Evolutionary conservation across 2,113 vertebrate genomes (phyloP).

Genomic region (Halichoeres trimaculatus): DNA sequence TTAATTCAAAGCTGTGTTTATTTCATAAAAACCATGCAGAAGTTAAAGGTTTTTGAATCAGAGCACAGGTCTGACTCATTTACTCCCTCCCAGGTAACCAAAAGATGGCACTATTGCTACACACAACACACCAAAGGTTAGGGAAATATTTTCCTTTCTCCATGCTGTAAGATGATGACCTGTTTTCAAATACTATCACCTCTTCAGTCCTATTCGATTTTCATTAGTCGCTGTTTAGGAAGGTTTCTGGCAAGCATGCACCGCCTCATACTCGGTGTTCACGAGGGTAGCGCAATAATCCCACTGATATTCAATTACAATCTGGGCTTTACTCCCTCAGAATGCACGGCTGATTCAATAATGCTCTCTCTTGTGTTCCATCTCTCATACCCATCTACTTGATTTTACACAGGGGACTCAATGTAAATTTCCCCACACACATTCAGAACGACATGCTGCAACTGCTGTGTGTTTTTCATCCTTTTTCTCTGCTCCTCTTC

Average conservation of each 20-base stretch:
- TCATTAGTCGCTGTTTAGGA: slow-evolving; percentile 76
- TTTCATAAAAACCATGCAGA: background rate
- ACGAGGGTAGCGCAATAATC: slow-evolving; percentile 60
- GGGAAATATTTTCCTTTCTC: slow-evolving; percentile 52
- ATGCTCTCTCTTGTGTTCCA: slow-evolving; percentile 49
- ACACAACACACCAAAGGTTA: slow-evolving; percentile 16
- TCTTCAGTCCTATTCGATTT: slow-evolving; percentile 74
- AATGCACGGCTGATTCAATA: slow-evolving; percentile 65
- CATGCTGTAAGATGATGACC: slow-evolving; percentile 74
- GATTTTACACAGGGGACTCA: slow-evolving; percentile 66
- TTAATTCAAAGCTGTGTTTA: background rate
- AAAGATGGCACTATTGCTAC: slow-evolving; percentile 83
- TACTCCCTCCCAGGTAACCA: slow-evolving; percentile 51
- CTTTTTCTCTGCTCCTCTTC: slow-evolving; percentile 38
- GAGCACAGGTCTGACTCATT: slow-evolving; percentile 31
- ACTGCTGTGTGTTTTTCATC: background rate
- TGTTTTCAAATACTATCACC: slow-evolving; percentile 76
- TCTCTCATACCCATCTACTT: slow-evolving; percentile 58
- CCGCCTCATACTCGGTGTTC: slow-evolving; percentile 61
- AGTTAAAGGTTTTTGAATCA: slow-evolving; percentile 1
- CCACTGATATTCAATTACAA: slow-evolving; percentile 70
- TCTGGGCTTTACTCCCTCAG: slow-evolving; percentile 64
- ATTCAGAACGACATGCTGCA: slow-evolving; percentile 47
- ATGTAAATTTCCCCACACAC: slow-evolving; percentile 58
- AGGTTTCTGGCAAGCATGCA: slow-evolving; percentile 57